phyloP scores from a whole-genome alignment of 2,888 invertebrate species.

The Cosmorhoe ocellata region DNA sequence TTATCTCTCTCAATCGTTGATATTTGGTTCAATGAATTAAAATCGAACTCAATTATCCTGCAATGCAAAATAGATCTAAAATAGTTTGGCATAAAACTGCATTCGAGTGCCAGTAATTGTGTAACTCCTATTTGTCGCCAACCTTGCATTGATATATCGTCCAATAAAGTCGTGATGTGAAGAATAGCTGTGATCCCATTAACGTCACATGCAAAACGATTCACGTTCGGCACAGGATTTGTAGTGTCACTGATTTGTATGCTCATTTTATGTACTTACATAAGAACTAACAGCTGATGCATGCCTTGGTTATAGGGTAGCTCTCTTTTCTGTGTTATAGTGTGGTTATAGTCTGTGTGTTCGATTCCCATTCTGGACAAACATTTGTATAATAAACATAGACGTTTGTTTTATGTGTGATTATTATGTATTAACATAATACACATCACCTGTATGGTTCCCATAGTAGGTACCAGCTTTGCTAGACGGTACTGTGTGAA shows the following conservation, averaged over 20 bases:
- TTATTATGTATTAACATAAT: no score
- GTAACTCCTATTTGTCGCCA: constrained; percentile 19
- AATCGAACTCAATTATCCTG: not conserved
- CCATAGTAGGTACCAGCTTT: no score
- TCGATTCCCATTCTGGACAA: no score
- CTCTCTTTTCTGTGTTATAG: no score
- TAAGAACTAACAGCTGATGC: constrained; percentile 9
- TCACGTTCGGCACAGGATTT: constrained; percentile 58
- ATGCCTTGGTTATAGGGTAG: no score
- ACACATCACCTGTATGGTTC: no score
- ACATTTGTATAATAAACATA: no score
- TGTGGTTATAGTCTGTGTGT: no score
- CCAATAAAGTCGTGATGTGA: constrained; percentile 70
- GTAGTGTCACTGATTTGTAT: constrained; percentile 67
- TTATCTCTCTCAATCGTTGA: no score
- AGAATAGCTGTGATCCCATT: constrained; percentile 70
- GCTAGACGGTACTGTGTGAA: no score
- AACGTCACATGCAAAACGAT: constrained; percentile 70
- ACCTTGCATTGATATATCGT: constrained; percentile 55
- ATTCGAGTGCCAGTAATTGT: constrained; percentile 13
- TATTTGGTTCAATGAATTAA: constrained; percentile 1
- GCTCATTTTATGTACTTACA: constrained; percentile 26
- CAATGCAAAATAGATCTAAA: constrained; percentile 4
- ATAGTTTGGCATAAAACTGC: constrained; percentile 12
- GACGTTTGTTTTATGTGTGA: no score